Evolutionary conservation across 1,140 invertebrate species (phyloP), one percentile per base, ranked within the genome.

Genomic region (Calephelis nemesis): DNA sequence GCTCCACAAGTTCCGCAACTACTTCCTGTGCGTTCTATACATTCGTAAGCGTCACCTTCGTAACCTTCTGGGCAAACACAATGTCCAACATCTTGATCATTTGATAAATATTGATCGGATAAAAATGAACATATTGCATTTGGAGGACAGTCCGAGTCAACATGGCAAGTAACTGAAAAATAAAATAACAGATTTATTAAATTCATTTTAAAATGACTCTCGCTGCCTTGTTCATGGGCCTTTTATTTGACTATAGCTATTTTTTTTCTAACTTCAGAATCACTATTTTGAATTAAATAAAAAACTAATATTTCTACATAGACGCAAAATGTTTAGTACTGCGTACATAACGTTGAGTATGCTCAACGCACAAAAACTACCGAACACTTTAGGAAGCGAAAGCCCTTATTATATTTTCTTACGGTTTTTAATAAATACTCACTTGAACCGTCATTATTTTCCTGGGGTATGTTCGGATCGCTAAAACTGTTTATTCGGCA

Each of bases 1-100:
- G 72, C 95, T 94, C 78, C 96, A 93, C 81, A 94, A 82, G 95
- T 95, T 69, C 95, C 96, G 64, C 68, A 77, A 0, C 79, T 65
- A 0, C 79, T 65, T 3, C 94, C 87, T 67, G 95, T 94, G 88
- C 93, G 85, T 75, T 91, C 87, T 58, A 90, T 93, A 79, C 97
- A 98, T 73, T 93, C 93, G 70, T 94, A 94, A 7, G 97, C 97
- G 86, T 98, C 95, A 39, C 97, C 96, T 74, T 94, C 93, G 83
- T 94, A 98, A 12, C 96, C 97, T 42, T 93, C 89, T 42, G 94
- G 94, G 80, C 98, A 99, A 39, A 94, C 93, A 84, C 98, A 98
- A 50, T 94, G 89, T 77, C 97, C 96, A 47, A 70, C 13, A 90
- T 93, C 72, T 48, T 72, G 73, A 40, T 78, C 75, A 7, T 68